Evolutionary conservation across 1,140 invertebrate genomes (phyloP).

Genomic region (Laupala kohalensis): DNA sequence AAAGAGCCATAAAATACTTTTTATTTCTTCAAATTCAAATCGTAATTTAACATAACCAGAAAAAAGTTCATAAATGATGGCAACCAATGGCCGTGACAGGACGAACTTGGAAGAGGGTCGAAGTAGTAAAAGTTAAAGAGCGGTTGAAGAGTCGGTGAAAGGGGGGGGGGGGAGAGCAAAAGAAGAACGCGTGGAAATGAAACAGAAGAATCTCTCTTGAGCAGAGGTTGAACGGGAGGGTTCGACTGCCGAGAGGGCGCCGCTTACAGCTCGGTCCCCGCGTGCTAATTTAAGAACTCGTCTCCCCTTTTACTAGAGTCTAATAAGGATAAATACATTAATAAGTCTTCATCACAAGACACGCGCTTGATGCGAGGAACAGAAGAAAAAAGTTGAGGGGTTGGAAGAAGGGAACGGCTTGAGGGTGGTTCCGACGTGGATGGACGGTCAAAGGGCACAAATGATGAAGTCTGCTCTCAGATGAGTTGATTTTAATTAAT

Average conservation of each 20-base stretch:
- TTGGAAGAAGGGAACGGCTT: neutral
- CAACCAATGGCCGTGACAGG: too few species aligned
- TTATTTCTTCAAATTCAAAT: too few species aligned
- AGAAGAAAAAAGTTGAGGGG: neutral
- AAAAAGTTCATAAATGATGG: too few species aligned
- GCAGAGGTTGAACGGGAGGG: too few species aligned
- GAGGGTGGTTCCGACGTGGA: neutral
- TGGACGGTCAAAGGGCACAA: too few species aligned
- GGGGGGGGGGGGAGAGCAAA: neutral
- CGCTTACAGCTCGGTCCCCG: neutral
- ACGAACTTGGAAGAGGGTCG: too few species aligned
- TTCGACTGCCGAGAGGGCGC: neutral
- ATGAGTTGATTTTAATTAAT: too few species aligned
- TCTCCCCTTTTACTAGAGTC: neutral
- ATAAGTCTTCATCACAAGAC: neutral
- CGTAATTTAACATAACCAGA: too few species aligned
- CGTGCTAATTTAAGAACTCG: neutral
- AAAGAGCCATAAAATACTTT: too few species aligned
- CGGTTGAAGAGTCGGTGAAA: neutral
- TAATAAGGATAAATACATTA: neutral
- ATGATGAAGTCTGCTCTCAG: too few species aligned
- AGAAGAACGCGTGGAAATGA: neutral
- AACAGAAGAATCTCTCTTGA: neutral
- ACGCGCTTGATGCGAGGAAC: neutral
- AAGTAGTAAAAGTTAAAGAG: neutral